Percentiles rank a stretch among this genome's conserved stretches.
Evolutionary conservation across 2,888 invertebrate genomes (phyloP).

Genomic region (Dexiosoma caninum): DNA sequence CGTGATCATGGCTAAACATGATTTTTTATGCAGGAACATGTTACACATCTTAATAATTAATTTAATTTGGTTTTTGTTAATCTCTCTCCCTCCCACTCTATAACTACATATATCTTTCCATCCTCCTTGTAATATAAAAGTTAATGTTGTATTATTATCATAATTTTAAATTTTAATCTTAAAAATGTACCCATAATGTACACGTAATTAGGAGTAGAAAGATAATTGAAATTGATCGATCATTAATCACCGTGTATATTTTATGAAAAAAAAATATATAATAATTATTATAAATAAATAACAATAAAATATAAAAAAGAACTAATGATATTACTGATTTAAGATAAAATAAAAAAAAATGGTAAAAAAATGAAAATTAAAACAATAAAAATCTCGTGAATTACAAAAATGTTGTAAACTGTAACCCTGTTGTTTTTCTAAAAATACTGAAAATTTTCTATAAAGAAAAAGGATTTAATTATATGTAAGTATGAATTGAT

Average conservation of each 20-base stretch:
- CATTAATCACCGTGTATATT: slow-evolving; percentile 17
- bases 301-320: no score
- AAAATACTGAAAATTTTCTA: no score
- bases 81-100: neutral
- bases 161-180: slow-evolving; percentile 2
- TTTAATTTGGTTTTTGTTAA: neutral
- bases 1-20: neutral
- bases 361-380: slow-evolving; percentile 33
- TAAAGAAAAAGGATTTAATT: no score
- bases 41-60: neutral
- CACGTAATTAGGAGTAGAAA: neutral
- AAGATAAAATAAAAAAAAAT: neutral
- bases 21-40: neutral
- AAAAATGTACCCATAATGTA: slow-evolving; percentile 7
- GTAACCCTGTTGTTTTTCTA: slow-evolving; percentile 12
- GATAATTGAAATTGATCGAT: neutral
- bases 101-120: no score
- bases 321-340: no score
- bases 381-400: slow-evolving; percentile 30
- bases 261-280: slow-evolving; percentile 16
- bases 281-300: no score
- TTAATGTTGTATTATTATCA: slow-evolving; percentile 36
- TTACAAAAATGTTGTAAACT: slow-evolving; percentile 48
- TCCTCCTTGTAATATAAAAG: slow-evolving; percentile 12
- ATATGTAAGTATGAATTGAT: no score